Evolutionary conservation across 2,797 vertebrate genomes (phyloP).

Genomic region (Acipenser oxyrinchus): DNA sequence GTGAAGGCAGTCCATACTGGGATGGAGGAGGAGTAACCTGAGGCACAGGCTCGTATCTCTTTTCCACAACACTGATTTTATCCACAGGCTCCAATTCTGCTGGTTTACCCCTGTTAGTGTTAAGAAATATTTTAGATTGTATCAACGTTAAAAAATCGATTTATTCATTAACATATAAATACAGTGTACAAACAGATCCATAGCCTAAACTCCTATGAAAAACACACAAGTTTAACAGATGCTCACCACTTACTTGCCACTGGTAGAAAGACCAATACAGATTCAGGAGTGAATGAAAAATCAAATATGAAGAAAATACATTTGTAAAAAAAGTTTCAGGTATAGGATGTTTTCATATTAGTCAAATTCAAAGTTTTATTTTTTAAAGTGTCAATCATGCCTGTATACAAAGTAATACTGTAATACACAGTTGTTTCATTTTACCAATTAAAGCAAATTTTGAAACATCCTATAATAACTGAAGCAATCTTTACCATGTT

Average conservation of each 20-base stretch:
- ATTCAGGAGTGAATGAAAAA: constrained; percentile 7
- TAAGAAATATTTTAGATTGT: background rate
- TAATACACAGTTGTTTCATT: background rate
- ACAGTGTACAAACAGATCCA: background rate
- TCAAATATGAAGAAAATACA: background rate
- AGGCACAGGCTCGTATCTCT: constrained; percentile 72
- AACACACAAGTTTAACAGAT: constrained; percentile 1
- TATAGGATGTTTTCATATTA: background rate
- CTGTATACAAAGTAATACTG: too few relatives aligned
- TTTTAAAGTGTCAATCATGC: too few relatives aligned
- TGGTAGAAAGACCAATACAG: background rate
- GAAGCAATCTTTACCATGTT: background rate
- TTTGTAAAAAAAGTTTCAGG: background rate
- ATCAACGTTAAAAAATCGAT: background rate
- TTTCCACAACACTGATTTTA: constrained; percentile 74
- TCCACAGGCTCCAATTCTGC: constrained; percentile 64
- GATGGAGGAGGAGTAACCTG: constrained; percentile 70
- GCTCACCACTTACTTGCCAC: background rate
- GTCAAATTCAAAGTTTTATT: background rate
- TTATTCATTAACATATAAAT: constrained; percentile 2
- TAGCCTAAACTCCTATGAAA: background rate
- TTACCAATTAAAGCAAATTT: background rate
- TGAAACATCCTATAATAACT: background rate
- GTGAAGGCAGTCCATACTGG: constrained; percentile 69
- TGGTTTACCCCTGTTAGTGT: constrained; percentile 63